Base-by-base conservation (phyloP, 1,140 invertebrate species). In the Gryllus bimaculatus region DNA sequence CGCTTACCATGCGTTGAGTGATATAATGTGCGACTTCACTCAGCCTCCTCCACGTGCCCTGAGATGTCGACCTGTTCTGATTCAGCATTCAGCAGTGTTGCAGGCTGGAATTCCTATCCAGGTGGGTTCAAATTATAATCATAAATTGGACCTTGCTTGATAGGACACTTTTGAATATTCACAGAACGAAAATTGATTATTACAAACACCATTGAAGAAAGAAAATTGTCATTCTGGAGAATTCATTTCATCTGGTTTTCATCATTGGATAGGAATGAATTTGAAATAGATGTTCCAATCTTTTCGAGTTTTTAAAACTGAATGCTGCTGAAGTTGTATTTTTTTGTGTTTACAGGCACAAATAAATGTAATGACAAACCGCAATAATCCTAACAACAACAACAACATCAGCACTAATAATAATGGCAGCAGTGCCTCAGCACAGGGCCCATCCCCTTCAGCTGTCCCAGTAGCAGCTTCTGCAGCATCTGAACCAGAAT, bases 1-100 rank as follows among this genome's bases (percentile, higher is more conserved):
- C 84, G 92, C 93, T 39, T 93, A 94, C 84, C 96, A 98, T 85
- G 91, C 92, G 7, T 86, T 96, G 12, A 97, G 95, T 83, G 96
- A 98, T 83, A 88, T 96, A 48, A 92, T 92, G 84, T 89, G 95
- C 73, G 90, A 94, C 81, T 88, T 94, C 48, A 87, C 87, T 47
- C 88, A 89, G 80, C 85, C 89, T 8, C 90, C 92, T 15, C 94
- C 93, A 1, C 86, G 94, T 80, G 88, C 89, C 80, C 86, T 96
- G 39, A 87, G 90, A 76, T 94, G 92, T 82, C 88, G 91, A 66
- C 91, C 92, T 48, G 90, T 94, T 79, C 85, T 94, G 73, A 90
- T 94, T n/a, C 92, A 93, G 82, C 92, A 93, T 80, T 89, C 90
- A 7, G 87, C 88, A 48, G 87, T 92, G 47, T 82, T 92, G 8